Base-by-base conservation (phyloP, 2,888 invertebrate species). In the Ceramica pisi region DNA sequence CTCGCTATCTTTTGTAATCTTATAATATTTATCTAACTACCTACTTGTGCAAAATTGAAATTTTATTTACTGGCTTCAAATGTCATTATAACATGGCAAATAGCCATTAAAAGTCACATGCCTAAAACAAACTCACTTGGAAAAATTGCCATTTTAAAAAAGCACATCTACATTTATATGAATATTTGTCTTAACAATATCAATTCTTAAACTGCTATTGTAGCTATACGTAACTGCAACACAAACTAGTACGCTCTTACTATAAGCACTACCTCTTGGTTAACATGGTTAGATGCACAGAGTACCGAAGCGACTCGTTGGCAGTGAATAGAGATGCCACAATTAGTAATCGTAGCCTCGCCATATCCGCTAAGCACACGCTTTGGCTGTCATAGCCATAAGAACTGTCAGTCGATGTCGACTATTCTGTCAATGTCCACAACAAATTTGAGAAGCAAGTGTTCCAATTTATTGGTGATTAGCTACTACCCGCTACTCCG, bases 281-380 rank as follows among this genome's bases (percentile, higher is more conserved):
- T 67, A 61, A 67, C 64, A 63, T 57, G 67, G 77, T 75, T 56
- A 62, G 31, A 80, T 21, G 14, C 57, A 57, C 57, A 57, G 57
- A 38, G 21, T 21, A 57, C 38, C 21, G 21, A 57, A 38, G 4
- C 56, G 10, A 1, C 0, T 3, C 21, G 8, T 14, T 38, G 8
- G 38, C 14, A 57, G 21, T 9, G 14, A 21, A n/a, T 38, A 21
- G 21, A 35, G 6, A 14, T 31, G n/a, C 7, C 12, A 51, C n/a
- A 6, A 23, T 12, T 50, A 19, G 19, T 46, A 46, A 46, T 21
- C 21, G 12, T 48, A 12, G 21, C 21, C 21, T 4, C 10, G 21
- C 21, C 10, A 50, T 50, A 4, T 21, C 19, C 19, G 7, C 19
- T 46, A 19, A 46, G 46, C 10, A 12, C 21, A 50, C 10, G 2